Evolutionary conservation across 1,140 invertebrate species (phyloP).

Genomic region (Caenorhabditis tropicalis): DNA sequence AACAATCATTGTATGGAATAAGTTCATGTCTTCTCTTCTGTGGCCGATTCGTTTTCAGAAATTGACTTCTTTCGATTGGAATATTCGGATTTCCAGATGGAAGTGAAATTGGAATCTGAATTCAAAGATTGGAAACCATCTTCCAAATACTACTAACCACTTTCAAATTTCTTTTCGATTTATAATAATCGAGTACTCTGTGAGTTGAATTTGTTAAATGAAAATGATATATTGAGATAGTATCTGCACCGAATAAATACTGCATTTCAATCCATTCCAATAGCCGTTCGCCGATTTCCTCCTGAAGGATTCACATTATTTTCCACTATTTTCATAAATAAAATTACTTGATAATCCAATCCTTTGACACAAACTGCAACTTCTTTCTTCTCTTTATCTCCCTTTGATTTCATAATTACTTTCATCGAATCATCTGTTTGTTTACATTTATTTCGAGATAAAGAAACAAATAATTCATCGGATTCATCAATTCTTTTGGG

Average conservation of each 20-base stretch:
- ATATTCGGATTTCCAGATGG: conserved; percentile 90
- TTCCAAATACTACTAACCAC: conserved; percentile 73
- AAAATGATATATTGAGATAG: conserved; percentile 89
- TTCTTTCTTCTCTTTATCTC: conserved; percentile 20
- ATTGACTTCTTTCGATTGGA: conserved; percentile 75
- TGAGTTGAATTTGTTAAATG: conserved; percentile 88
- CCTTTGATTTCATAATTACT: conserved; percentile 43
- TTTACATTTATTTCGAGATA: neutral
- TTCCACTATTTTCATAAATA: no score
- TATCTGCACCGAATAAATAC: conserved; percentile 85
- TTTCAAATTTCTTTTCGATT: conserved; percentile 80
- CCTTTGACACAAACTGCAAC: conserved; percentile 92
- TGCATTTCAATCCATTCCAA: conserved; percentile 94
- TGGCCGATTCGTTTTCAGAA: conserved; percentile 77
- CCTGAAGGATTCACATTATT: conserved; percentile 66
- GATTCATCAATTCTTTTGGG: conserved; percentile 47
- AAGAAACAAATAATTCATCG: conserved; percentile 16
- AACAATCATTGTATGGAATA: conserved; percentile 94
- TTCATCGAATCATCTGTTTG: conserved; percentile 4
- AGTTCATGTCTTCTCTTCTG: conserved; percentile 91
- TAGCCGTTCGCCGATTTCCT: conserved; percentile 85
- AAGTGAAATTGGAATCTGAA: conserved; percentile 81
- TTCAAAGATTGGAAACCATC: neutral
- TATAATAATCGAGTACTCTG: conserved; percentile 85
- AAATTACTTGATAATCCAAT: conserved; percentile 83